phyloP scores from a whole-genome alignment of 2,888 invertebrate genomes.

The Brachylomia viminalis region DNA sequence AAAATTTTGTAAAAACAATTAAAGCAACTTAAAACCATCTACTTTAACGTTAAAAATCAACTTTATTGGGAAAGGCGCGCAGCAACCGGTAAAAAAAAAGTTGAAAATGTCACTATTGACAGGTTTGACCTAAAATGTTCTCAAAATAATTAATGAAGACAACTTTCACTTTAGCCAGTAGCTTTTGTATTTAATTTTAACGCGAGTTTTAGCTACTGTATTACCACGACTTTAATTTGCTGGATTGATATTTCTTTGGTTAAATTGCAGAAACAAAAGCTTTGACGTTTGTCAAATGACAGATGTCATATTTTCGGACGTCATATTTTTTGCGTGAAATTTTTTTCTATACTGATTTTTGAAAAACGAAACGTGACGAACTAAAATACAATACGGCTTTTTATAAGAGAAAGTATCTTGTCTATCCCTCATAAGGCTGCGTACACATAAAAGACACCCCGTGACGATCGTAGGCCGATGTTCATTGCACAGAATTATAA shows the following conservation, averaged over 20 bases:
- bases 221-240: slow-evolving; percentile 49
- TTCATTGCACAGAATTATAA: slow-evolving; percentile 71
- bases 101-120: slow-evolving; percentile 66
- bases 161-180: slow-evolving; percentile 59
- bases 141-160: slow-evolving; percentile 59
- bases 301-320: slow-evolving; percentile 45
- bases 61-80: slow-evolving; percentile 49
- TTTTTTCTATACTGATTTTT: background rate
- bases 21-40: slow-evolving; percentile 21
- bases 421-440: slow-evolving; percentile 55
- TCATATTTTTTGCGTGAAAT: background rate
- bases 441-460: slow-evolving; percentile 69
- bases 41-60: slow-evolving; percentile 35
- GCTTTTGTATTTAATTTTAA: slow-evolving; percentile 53
- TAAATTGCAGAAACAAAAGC: background rate
- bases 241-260: background rate
- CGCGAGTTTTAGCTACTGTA: slow-evolving; percentile 52
- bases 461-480: slow-evolving; percentile 70
- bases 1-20: slow-evolving; percentile 44
- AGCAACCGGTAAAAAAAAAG: slow-evolving; percentile 47
- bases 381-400: too few species aligned
- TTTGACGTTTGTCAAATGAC: slow-evolving; percentile 46
- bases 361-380: background rate
- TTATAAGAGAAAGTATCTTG: background rate
- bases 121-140: slow-evolving; percentile 58